These are phyloP conservation scores for Microplitis deprimator DNA, from an alignment of 2,888 invertebrate species.

Conservation along the genomic window DNA sequence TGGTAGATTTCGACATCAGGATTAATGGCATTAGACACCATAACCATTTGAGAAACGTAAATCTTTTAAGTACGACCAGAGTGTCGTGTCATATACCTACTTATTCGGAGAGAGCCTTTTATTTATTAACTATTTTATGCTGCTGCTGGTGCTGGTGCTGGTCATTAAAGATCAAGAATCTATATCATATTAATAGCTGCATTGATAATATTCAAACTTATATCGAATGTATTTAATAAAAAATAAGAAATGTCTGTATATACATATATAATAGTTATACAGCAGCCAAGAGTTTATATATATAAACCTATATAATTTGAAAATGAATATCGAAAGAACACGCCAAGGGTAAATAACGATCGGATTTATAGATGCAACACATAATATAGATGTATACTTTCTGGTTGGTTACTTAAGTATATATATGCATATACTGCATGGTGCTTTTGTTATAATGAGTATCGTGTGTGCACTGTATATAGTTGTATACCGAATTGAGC, in stretches of 20 bases:
- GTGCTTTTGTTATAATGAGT: conserved; percentile 63
- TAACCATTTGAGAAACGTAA: conserved; percentile 29
- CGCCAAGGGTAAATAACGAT: conserved; percentile 29
- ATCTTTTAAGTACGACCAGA: background rate
- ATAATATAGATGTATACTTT: conserved; percentile 15
- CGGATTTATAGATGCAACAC: conserved; percentile 23
- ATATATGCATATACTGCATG: conserved; percentile 34
- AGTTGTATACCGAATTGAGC: conserved; percentile 44
- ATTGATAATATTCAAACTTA: no score
- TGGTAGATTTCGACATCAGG: conserved; percentile 23
- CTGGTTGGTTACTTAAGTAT: background rate
- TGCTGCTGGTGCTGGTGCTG: background rate
- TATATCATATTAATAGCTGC: no score
- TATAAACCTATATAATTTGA: conserved; percentile 27
- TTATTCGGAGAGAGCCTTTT: background rate
- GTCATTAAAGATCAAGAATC: no score
- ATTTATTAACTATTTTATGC: conserved; percentile 24
- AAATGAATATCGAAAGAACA: conserved; percentile 34
- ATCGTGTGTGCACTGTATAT: conserved; percentile 62
- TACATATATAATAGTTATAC: background rate
- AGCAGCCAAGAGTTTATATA: background rate
- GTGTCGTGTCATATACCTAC: background rate
- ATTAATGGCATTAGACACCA: conserved; percentile 22
- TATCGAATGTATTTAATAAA: no score
- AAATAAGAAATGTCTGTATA: no score